These are phyloP conservation scores for Cyprinella venusta DNA, from an alignment of 2,797 vertebrate genomes.

Conservation along the genomic window DNA sequence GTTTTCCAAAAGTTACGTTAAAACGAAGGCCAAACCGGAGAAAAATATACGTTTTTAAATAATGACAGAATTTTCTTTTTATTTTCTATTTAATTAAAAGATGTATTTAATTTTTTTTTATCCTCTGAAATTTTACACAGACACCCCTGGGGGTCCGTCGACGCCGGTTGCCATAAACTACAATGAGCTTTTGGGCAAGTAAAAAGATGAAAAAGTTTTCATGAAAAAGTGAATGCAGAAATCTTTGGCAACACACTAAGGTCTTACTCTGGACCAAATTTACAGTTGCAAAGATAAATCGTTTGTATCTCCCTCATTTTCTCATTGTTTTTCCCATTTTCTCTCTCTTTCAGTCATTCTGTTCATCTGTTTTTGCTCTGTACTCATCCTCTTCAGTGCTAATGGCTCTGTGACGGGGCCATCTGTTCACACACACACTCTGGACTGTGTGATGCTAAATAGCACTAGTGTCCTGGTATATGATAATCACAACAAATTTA, in stretches of 20 bases:
- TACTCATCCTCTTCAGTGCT: constrained; percentile 40
- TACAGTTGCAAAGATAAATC: background rate
- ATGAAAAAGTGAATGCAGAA: too few species aligned
- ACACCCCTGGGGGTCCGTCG: background rate
- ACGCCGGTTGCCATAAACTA: background rate
- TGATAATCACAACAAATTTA: constrained; percentile 42
- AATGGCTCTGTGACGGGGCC: constrained; percentile 56
- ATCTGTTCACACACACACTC: constrained; percentile 54
- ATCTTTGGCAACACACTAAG: background rate
- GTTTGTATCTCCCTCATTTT: background rate
- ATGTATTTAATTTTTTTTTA: too few species aligned
- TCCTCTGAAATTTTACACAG: background rate
- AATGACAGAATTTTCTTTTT: too few species aligned
- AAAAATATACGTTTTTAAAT: too few species aligned
- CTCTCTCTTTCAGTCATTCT: constrained; percentile 36
- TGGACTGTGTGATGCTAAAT: constrained; percentile 42
- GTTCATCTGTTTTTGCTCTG: constrained; percentile 45
- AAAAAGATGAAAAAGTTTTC: too few species aligned
- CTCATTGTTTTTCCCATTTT: background rate
- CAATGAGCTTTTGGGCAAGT: background rate
- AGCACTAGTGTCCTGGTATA: constrained; percentile 31
- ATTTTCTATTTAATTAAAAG: too few species aligned
- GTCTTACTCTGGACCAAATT: background rate
- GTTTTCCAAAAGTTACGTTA: too few species aligned
- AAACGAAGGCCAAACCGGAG: too few species aligned